Evolutionary conservation across 2,113 vertebrate genomes (phyloP).

Genomic region (Eublepharis macularius): DNA sequence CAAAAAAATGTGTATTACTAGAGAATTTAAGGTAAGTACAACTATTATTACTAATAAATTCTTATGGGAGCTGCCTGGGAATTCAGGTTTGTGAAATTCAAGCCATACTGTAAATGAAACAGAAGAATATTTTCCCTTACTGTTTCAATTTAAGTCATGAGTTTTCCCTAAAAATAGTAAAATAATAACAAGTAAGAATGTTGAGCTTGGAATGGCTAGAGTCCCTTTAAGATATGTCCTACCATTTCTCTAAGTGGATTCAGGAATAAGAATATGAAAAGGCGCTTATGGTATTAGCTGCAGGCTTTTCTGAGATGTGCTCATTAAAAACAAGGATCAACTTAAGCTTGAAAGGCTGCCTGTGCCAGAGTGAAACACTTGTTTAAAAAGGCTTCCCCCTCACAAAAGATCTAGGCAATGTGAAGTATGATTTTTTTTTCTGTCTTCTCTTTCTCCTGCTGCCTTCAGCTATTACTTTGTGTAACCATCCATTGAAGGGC

Average conservation of each 20-base stretch:
- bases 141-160: background rate
- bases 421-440: background rate
- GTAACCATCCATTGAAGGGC: background rate
- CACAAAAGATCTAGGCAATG: background rate
- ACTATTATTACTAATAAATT: background rate
- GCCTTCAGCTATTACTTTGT: slow-evolving; percentile 29
- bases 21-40: background rate
- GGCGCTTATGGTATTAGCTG: slow-evolving; percentile 11
- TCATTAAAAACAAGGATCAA: slow-evolving; percentile 23
- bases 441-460: slow-evolving; percentile 7
- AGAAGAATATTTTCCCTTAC: background rate
- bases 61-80: background rate
- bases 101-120: background rate
- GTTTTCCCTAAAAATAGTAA: background rate
- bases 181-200: background rate
- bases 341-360: slow-evolving; percentile 10
- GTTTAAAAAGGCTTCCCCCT: background rate
- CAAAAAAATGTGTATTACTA: background rate
- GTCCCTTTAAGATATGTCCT: background rate
- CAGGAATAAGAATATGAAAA: slow-evolving; percentile 10
- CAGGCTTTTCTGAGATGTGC: background rate
- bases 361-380: slow-evolving; percentile 9
- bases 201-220: background rate
- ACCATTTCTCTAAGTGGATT: background rate
- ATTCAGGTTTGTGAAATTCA: background rate